Base-by-base conservation (phyloP, 2,797 vertebrate species). In the Astyanax mexicanus region DNA sequence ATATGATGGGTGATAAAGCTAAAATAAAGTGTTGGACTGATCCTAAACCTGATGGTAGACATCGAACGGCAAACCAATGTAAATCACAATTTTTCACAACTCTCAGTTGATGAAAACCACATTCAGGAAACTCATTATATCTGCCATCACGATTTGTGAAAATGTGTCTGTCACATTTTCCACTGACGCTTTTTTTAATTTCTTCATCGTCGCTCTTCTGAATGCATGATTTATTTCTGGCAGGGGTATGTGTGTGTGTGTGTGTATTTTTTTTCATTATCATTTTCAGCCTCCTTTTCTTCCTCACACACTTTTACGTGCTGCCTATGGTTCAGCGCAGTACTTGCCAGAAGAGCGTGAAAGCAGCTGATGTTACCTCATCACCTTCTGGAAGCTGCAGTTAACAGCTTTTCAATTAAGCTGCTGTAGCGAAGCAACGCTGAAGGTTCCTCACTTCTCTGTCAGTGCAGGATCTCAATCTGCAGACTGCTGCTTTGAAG, bases 361-460 rank as follows among this genome's bases (percentile, higher is more conserved):
- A 66, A 49, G 55, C 60, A 65, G 69, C 32, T 58, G 23, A 69
- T 82, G 69, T 84, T 80, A 58, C 79, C 58, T 81, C 21, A 15
- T 75, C 69, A 66, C 70, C 54, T 81, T 81, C 54, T 71, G 78
- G 70, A 68, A 72, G 1, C 9, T 79, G 64, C 72, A 62, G 84
- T 81, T 84, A 67, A 78, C 80, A 77, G 64, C 37, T 84, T 81
- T 81, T 84, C 47, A 77, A 32, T 74, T 78, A 72, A 74, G 76
- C 35, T 78, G 76, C 19, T 55, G 66, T 58, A 62, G 25, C 11
- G 25, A 54, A 70, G 37, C 23, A 23, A 21, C 29, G 9, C 27
- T 45, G 8, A 69, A 65, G 58, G 37, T 77, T 68, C 47, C 40
- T 58, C 1, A 44, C 45, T 51, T n/a, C 21, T n/a, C 61, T 19